Evolutionary conservation across 2,888 invertebrate species (phyloP), one percentile per base, ranked within the genome.

Genomic region (Pinctada fucata): DNA sequence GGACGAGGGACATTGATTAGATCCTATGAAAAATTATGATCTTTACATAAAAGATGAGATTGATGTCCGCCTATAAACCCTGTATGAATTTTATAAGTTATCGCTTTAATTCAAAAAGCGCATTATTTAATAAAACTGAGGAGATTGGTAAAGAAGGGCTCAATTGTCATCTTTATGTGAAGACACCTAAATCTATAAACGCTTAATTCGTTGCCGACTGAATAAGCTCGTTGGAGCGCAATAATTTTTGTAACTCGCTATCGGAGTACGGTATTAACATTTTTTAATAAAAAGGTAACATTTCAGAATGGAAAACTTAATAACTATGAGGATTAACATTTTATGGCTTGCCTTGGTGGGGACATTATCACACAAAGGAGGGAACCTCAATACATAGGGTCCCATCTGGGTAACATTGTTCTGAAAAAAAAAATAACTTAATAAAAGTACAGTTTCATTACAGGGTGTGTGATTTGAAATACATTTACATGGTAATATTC

Each of bases 201-300:
- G 13, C 13, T 13, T 58, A 58, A 58, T 13, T 58, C 58, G 8
- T 6, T 10, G 58, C 8, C 50, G 51, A 66, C 50, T 65, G 63
- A 66, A 74, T 74, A 74, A 74, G 63, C 45, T 66, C 74, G 50
- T 74, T 50, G 48, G 66, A 66, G 74, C 74, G 65, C 58, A 66
- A 51, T 77, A 77, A 77, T 72, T 77, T 70, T 52, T 47, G 66
- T 77, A 66, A 77, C 66, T 72, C 70, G 52, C 65, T 72, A 69
- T 58, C 31, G 73, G 73, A 73, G 73, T 69, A 63, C 64, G 78
- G 68, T 51, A 78, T 78, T 78, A 72, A 73, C 78, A 78, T 78
- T 73, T 74, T 31, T 67, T 72, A 67, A 77, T 77, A 77, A 77
- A 72, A 78, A 78, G 73, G 69, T 65, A 78, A 73, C 71, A 73